Base-by-base conservation (phyloP, 2,888 invertebrate genomes). In the Microchrysa polita region DNA sequence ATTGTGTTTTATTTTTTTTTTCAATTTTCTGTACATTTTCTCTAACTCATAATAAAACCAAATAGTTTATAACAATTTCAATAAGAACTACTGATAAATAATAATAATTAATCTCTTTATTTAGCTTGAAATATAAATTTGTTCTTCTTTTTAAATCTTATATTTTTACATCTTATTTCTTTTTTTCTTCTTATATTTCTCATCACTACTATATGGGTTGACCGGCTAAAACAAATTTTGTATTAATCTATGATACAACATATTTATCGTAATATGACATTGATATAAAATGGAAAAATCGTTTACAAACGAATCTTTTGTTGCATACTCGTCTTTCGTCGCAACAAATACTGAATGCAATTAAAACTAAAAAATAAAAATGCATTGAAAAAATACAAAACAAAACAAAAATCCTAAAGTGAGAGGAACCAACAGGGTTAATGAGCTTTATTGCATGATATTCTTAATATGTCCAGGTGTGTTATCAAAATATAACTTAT, bases 391-490 rank as follows among this genome's bases (percentile, higher is more conserved):
- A n/a, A 67, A 71, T 20, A 71, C 57, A 71, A 57, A 52, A 67
- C 10, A n/a, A 57, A 71, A 71, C 22, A 73, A 77, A 76, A 27
- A 73, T 72, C 72, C 76, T 60, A 44, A 72, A 63, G 57, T 76
- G 75, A 78, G 80, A 82, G 81, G 81, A 81, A 80, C 81, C 79
- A 80, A 80, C 81, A 81, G 79, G 82, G 79, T 80, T 78, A 81
- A 80, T 80, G 82, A 82, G 79, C 79, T 81, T 79, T 83, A 81
- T 81, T 84, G 84, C 84, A 82, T 83, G 82, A 80, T 83, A 80
- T 81, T 83, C 79, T 82, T 80, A 81, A 81, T 83, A 78, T 84
- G 84, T 81, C 78, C 82, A 84, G 84, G 84, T 84, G 83, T 83
- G 84, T 84, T 81, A 77, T 77, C 77, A 79, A 78, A 75, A 77